phyloP scores from a whole-genome alignment of 2,888 invertebrate genomes.

The Phymatocera aterrima region DNA sequence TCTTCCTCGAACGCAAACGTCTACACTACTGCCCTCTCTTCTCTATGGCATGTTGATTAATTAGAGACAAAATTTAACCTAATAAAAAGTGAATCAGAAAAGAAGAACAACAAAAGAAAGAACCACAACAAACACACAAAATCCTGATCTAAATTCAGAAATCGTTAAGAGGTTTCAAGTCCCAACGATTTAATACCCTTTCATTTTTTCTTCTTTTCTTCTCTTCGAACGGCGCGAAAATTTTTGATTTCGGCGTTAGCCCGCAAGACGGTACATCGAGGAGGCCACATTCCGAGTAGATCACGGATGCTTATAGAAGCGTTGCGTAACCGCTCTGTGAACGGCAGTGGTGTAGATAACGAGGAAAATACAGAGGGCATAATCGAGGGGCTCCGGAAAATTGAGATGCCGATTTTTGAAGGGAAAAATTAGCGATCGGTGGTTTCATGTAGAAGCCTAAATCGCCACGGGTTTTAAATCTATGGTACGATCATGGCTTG shows the following conservation, averaged over 20 bases:
- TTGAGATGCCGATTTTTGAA: not conserved
- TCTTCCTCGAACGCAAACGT: no score
- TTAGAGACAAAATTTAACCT: no score
- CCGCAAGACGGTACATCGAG: constrained; percentile 28
- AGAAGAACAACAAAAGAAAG: no score
- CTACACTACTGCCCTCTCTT: no score
- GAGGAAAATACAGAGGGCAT: not conserved
- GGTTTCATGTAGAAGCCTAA: no score
- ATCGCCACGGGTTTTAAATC: no score
- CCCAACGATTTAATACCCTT: not conserved
- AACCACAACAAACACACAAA: no score
- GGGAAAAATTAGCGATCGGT: not conserved
- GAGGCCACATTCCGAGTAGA: constrained; percentile 70
- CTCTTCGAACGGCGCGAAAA: not conserved
- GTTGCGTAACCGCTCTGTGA: constrained; percentile 68
- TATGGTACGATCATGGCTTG: no score
- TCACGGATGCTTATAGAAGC: constrained; percentile 74
- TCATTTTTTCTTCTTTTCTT: not conserved
- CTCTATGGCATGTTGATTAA: no score
- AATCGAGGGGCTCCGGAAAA: not conserved
- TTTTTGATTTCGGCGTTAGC: constrained; percentile 6
- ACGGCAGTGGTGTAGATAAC: not conserved
- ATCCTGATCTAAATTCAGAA: no score
- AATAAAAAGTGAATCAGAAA: no score
- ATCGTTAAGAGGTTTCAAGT: not conserved